Evolutionary conservation across 2,797 vertebrate species (phyloP), one percentile per base, ranked within the genome.

Genomic region (Discoglossus pictus): DNA sequence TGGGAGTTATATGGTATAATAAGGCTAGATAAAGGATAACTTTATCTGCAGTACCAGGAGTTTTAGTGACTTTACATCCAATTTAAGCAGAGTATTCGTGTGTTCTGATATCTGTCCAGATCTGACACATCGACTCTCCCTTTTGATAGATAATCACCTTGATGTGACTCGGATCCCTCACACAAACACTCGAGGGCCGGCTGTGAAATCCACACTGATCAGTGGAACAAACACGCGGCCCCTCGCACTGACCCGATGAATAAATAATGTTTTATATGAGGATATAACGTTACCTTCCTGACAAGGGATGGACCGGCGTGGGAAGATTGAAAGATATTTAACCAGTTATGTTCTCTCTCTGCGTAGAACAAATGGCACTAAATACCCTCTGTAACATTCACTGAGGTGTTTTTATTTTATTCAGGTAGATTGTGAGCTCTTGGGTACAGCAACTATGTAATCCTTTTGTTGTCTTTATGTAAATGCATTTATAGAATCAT

Each of bases 211-310:
- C 20, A 71, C 52, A 51, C 59, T 48, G 55, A 64, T 24, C 58
- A 52, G 52, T 62, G 58, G 36, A 54, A 63, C 60, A 43, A 55
- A 65, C 61, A 56, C 67, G 56, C 59, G 48, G 50, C 18, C 50
- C 56, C 51, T 48, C 43, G 56, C 64, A 70, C 44, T 64, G 68
- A 63, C 27, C 43, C 43, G 58, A 70, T 64, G 68, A 58, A 71
- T 71, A 71, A 64, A 64, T 71, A 17, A 71, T 71, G 68, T 12
- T 43, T 50, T 56, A 46, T 58, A 71, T 58, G 25, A 35, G 43
- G 7, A 40, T 71, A 59, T 71, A 51, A 51, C 36, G 43, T 71
- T 71, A 64, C 68, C 53, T 71, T 71, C 68, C 68, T 65, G 63
- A 65, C 60, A 71, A 43, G 39, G 36, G 18, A 25, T 25, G 51